phyloP scores from a whole-genome alignment of 2,113 vertebrate species.

The Ochotona curzoniae region DNA sequence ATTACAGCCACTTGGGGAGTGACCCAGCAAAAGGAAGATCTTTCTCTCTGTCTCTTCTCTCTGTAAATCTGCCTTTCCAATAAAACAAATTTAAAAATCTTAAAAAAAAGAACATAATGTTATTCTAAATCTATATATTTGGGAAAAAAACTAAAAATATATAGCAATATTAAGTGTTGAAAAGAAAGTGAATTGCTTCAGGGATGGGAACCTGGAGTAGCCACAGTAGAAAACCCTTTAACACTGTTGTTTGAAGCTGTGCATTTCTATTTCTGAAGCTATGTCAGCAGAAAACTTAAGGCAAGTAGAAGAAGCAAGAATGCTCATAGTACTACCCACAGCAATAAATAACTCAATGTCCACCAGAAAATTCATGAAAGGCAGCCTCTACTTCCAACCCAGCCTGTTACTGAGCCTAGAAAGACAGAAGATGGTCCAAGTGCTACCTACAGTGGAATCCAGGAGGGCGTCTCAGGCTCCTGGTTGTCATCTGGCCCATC shows the following conservation, averaged over 20 bases:
- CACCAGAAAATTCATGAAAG: background rate
- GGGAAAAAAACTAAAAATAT: background rate
- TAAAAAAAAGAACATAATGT: background rate
- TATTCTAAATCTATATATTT: background rate
- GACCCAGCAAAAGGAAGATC: too few species aligned
- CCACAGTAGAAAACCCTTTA: background rate
- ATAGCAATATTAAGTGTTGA: background rate
- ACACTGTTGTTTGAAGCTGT: background rate
- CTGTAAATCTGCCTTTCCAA: too few species aligned
- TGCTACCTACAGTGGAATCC: too few species aligned
- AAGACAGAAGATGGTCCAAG: too few species aligned
- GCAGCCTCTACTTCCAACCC: too few species aligned
- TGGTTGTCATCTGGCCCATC: too few species aligned
- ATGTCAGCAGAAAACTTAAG: background rate
- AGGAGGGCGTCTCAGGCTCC: too few species aligned
- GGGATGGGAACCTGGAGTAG: background rate
- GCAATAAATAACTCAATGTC: background rate
- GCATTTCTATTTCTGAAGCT: background rate
- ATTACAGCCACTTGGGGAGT: too few species aligned
- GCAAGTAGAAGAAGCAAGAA: background rate
- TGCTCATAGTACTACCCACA: background rate
- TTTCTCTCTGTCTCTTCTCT: too few species aligned
- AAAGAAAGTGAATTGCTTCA: background rate
- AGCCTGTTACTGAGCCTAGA: too few species aligned
- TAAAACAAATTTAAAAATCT: too few species aligned